Conservation (phyloP, 2,113 vertebrate genomes). For the Oreochromis tanganicae region DNA sequence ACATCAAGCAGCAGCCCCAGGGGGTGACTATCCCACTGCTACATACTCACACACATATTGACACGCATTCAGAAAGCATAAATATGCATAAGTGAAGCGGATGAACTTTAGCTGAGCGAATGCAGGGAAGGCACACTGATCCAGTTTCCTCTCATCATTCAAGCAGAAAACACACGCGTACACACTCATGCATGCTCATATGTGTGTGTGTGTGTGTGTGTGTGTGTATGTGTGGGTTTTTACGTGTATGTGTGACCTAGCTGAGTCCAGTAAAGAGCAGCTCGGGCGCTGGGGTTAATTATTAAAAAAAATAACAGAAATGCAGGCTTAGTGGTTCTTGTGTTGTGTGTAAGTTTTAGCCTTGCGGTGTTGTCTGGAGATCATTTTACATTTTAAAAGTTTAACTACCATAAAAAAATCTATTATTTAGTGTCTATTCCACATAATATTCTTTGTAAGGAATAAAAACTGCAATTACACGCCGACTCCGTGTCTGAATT, state of each 20-base stretch:
- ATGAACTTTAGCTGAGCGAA: slow-evolving; percentile 31
- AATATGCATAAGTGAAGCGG: slow-evolving; percentile 25
- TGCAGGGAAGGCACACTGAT: slow-evolving; percentile 40
- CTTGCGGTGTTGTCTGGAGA: neutral
- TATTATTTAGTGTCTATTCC: neutral
- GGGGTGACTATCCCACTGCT: neutral
- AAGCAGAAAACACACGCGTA: slow-evolving; percentile 40
- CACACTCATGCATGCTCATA: neutral
- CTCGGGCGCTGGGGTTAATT: neutral
- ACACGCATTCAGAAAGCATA: neutral
- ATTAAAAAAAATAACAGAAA: slow-evolving; percentile 12
- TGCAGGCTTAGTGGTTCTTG: neutral
- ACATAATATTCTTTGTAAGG: neutral
- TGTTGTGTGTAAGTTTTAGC: neutral
- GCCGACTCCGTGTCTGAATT: neutral
- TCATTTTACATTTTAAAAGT: neutral
- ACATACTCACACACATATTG: neutral
- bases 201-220: neutral
- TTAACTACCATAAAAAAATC: neutral
- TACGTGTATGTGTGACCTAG: neutral
- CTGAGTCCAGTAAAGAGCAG: slow-evolving; percentile 13
- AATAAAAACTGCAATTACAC: neutral
- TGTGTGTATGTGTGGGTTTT: neutral
- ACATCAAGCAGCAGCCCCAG: neutral
- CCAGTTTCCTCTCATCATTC: slow-evolving; percentile 37